Evolutionary conservation across 2,797 vertebrate species (phyloP).

Genomic region (Epinephelus coioides): DNA sequence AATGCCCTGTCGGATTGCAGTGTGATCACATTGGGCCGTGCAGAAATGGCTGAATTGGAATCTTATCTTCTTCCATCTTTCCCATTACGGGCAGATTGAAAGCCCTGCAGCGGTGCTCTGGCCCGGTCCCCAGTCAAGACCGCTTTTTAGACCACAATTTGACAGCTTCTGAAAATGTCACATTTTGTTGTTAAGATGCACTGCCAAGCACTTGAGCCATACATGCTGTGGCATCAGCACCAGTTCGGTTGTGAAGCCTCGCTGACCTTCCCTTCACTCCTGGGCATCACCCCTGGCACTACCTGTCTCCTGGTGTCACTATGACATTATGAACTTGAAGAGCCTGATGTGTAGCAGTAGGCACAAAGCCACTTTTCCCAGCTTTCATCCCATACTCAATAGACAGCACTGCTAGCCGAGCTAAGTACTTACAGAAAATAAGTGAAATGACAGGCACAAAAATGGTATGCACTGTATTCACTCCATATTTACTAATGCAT

Average conservation of each 20-base stretch:
- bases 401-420: constrained; percentile 25
- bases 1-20: constrained; percentile 80
- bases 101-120: constrained; percentile 81
- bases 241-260: constrained; percentile 74
- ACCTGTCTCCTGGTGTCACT: constrained; percentile 78
- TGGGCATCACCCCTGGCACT: constrained; percentile 81
- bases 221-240: constrained; percentile 78
- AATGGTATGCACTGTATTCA: constrained; percentile 14
- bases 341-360: constrained; percentile 75
- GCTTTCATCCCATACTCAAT: constrained; percentile 61
- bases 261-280: constrained; percentile 82
- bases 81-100: constrained; percentile 85
- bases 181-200: constrained; percentile 84
- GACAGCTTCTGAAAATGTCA: constrained; percentile 87
- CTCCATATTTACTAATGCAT: constrained; percentile 14
- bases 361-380: constrained; percentile 65
- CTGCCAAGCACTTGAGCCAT: constrained; percentile 81
- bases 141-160: constrained; percentile 81
- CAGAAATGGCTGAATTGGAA: constrained; percentile 85
- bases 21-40: constrained; percentile 82
- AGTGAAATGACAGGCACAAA: constrained; percentile 25
- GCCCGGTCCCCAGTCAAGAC: constrained; percentile 81
- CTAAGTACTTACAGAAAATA: constrained; percentile 43
- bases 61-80: constrained; percentile 87
- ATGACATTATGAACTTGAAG: constrained; percentile 82